Conservation (phyloP, 1,140 invertebrate genomes). For the Drosophila elegans region DNA sequence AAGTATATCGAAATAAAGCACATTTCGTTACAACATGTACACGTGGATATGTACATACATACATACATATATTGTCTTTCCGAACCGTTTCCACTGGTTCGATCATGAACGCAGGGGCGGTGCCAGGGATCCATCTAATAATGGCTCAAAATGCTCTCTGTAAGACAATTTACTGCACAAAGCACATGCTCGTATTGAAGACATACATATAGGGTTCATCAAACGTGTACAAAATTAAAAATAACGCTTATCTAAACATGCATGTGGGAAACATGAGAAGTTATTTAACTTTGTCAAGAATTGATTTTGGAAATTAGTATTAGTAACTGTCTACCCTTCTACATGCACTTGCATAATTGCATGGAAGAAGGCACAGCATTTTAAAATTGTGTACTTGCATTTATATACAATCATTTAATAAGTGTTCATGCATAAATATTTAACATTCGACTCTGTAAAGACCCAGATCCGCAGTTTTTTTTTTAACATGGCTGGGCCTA, state of each 20-base stretch:
- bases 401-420: too few relatives aligned
- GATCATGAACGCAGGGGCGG: constrained; percentile 5
- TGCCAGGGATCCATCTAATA: not conserved
- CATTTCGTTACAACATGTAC: not conserved
- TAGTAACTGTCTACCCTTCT: not conserved
- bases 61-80: too few relatives aligned
- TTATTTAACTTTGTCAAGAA: not conserved
- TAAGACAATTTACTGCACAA: not conserved
- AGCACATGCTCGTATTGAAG: not conserved
- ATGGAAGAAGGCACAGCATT: too few relatives aligned
- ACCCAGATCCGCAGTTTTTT: too few relatives aligned
- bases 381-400: too few relatives aligned
- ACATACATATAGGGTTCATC: not conserved
- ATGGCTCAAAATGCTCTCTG: not conserved
- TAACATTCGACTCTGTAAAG: too few relatives aligned
- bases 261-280: not conserved
- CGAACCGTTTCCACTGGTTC: not conserved
- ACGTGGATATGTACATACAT: constrained; percentile 7
- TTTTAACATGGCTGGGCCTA: too few relatives aligned
- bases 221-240: not conserved
- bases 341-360: too few relatives aligned
- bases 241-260: not conserved
- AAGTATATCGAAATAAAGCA: constrained; percentile 10
- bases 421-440: too few relatives aligned
- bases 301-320: not conserved